phyloP scores from a whole-genome alignment of 2,797 vertebrate species.

The Danio albolineatus region DNA sequence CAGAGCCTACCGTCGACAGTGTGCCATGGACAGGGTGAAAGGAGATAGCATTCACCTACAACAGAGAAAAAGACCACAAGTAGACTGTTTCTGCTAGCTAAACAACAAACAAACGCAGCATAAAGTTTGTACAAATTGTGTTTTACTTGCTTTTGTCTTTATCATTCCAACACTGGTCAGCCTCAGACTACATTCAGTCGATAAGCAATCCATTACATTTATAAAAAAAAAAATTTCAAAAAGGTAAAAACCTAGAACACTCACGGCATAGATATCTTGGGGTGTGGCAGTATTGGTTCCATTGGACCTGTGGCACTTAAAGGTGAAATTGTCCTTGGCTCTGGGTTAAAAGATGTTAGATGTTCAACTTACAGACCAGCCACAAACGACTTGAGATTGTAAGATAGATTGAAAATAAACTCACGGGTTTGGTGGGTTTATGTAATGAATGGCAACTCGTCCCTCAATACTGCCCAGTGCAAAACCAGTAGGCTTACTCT shows the following conservation, averaged over 20 bases:
- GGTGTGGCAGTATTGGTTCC: conserved; percentile 97
- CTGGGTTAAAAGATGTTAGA: conserved; percentile 69
- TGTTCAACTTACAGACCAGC: neutral
- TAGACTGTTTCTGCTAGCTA: neutral
- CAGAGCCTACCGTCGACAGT: conserved; percentile 95
- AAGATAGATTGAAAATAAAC: conserved; percentile 64
- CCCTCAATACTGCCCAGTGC: conserved; percentile 98
- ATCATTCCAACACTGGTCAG: neutral
- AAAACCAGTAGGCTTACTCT: conserved; percentile 98
- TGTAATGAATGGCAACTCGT: conserved; percentile 97
- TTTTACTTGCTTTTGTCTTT: neutral
- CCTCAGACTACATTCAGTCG: neutral
- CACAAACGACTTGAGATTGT: neutral
- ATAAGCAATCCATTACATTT: neutral
- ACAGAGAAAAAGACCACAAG: neutral
- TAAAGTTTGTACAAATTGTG: neutral
- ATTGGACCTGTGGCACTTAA: conserved; percentile 99
- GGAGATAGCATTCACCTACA: conserved; percentile 94
- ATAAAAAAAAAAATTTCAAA: too few species aligned
- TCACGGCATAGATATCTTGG: conserved; percentile 98
- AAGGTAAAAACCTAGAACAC: conserved; percentile 61
- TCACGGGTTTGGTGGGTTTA: conserved; percentile 98
- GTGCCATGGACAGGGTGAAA: conserved; percentile 98
- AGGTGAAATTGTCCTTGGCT: conserved; percentile 99
- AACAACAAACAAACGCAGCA: neutral